Percentiles rank a stretch among this genome's conserved stretches.
These are phyloP conservation scores for Sinotaia quadrata DNA, from an alignment of 2,888 invertebrate genomes.

Conservation along the genomic window DNA sequence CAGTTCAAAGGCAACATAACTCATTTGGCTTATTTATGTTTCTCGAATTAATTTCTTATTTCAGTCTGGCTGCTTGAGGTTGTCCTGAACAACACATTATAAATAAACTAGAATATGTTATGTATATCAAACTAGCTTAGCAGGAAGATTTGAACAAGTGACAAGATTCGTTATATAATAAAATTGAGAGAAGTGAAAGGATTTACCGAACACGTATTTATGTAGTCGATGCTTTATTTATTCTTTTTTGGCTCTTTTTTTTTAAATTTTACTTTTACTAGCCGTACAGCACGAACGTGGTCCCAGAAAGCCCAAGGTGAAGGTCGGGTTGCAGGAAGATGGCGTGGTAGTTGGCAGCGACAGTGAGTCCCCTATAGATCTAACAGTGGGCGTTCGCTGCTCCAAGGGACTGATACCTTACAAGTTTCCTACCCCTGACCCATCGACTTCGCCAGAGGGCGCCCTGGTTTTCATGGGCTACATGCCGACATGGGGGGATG, in stretches of 20 bases:
- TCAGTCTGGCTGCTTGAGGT: too few relatives aligned
- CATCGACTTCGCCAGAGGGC: background rate
- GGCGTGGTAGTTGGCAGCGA: slow-evolving; percentile 80
- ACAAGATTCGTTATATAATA: too few relatives aligned
- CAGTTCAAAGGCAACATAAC: too few relatives aligned
- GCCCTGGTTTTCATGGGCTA: slow-evolving; percentile 39
- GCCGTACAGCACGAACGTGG: slow-evolving; percentile 98
- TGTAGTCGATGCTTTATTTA: too few relatives aligned
- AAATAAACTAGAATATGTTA: too few relatives aligned
- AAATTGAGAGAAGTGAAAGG: too few relatives aligned
- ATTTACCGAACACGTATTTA: too few relatives aligned
- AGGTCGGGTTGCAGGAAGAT: slow-evolving; percentile 72
- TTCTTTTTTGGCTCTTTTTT: background rate
- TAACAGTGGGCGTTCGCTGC: slow-evolving; percentile 38
- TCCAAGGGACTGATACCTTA: slow-evolving; percentile 28
- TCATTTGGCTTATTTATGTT: too few relatives aligned
- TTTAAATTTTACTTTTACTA: slow-evolving; percentile 73
- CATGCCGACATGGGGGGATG: slow-evolving; percentile 28
- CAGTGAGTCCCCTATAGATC: slow-evolving; percentile 52
- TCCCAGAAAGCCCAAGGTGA: slow-evolving; percentile 89
- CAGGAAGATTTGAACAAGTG: too few relatives aligned
- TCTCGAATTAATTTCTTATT: too few relatives aligned
- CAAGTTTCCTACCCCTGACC: slow-evolving; percentile 25
- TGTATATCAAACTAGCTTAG: too few relatives aligned
- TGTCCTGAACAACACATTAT: too few relatives aligned